A percentile compares a stretch with the other conserved stretches of the same genome.
Evolutionary conservation across 2,797 vertebrate species (phyloP).

Genomic region (Syngnathus rostellatus): DNA sequence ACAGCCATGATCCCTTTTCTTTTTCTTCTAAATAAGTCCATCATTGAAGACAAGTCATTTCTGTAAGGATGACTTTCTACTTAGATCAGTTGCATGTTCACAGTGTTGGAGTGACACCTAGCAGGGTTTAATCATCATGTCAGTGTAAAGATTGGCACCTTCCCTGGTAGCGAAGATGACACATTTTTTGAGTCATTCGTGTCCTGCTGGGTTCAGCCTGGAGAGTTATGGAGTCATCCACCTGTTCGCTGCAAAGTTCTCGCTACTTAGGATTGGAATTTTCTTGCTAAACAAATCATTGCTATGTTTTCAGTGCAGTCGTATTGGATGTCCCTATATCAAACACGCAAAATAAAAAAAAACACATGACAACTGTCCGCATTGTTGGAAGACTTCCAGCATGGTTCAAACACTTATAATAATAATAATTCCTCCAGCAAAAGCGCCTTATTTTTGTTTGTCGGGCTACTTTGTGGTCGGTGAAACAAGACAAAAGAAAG

Average conservation of each 20-base stretch:
- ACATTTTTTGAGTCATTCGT: constrained; percentile 25
- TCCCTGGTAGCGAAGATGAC: constrained; percentile 34
- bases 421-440: neutral
- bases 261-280: neutral
- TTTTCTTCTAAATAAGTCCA: too few relatives aligned
- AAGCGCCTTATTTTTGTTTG: neutral
- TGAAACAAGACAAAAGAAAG: neutral
- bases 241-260: neutral
- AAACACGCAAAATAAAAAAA: neutral
- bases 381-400: neutral
- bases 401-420: neutral
- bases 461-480: neutral
- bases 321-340: neutral
- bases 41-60: too few relatives aligned
- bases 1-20: constrained; percentile 39
- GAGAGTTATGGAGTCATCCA: constrained; percentile 1
- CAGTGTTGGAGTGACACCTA: neutral
- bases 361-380: neutral
- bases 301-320: neutral
- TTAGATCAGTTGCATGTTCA: constrained; percentile 23
- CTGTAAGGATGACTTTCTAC: neutral
- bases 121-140: constrained; percentile 4
- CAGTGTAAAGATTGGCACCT: constrained; percentile 15
- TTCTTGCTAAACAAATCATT: neutral
- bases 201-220: constrained; percentile 3